Conservation (phyloP, 1,140 invertebrate species). For the Meteorus sp. region DNA sequence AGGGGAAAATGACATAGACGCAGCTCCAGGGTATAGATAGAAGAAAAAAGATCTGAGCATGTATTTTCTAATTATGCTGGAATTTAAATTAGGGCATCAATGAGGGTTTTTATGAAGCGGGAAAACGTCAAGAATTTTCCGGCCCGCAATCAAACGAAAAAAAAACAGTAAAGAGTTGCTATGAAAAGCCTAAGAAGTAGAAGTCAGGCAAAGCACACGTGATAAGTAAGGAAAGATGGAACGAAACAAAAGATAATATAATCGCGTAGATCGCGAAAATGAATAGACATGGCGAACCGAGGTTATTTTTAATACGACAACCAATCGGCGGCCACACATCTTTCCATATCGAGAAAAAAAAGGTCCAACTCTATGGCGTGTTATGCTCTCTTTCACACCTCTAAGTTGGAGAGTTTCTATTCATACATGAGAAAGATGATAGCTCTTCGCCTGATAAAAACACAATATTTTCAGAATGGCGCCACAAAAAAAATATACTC, state of each 20-base stretch:
- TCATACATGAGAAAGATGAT: too few relatives aligned
- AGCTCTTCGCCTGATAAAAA: background rate
- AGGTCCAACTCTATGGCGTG: background rate
- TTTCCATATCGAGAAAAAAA: too few relatives aligned
- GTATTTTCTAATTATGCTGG: constrained; percentile 53
- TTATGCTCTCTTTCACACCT: constrained; percentile 3
- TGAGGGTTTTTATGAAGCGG: background rate
- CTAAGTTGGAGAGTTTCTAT: background rate
- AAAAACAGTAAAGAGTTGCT: constrained; percentile 14
- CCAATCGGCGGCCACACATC: constrained; percentile 55
- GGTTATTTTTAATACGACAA: constrained; percentile 63
- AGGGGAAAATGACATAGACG: constrained; percentile 41
- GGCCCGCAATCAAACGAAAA: too few relatives aligned
- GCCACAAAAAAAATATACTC: too few relatives aligned
- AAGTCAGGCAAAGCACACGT: constrained; percentile 1
- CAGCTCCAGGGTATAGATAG: constrained; percentile 48
- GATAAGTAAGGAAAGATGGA: constrained; percentile 5
- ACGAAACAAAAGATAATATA: too few relatives aligned
- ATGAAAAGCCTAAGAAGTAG: constrained; percentile 7
- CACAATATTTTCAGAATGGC: too few relatives aligned
- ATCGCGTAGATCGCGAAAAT: constrained; percentile 25
- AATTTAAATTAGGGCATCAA: constrained; percentile 37
- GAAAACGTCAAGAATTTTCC: background rate
- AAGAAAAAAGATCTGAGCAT: constrained; percentile 38
- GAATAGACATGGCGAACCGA: constrained; percentile 45